A percentile compares a stretch with the other conserved stretches of the same genome.
Evolutionary conservation across 2,888 invertebrate species (phyloP).

Genomic region (Athalia rosae): DNA sequence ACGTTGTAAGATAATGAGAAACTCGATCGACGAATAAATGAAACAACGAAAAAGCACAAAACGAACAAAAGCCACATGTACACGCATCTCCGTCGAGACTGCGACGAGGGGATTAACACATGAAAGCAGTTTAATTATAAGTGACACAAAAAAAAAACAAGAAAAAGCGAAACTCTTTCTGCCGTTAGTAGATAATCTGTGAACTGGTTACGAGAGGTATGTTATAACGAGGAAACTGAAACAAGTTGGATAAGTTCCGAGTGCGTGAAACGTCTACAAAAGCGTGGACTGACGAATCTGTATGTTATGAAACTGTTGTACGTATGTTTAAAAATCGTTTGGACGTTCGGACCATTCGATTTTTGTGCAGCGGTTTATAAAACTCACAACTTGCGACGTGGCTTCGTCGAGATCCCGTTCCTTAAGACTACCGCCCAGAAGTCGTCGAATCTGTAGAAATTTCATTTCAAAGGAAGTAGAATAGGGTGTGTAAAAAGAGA

Average conservation of each 20-base stretch:
- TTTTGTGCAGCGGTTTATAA: conserved; percentile 44
- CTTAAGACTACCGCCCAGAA: conserved; percentile 83
- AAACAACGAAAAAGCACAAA: no score
- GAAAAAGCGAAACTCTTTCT: background rate
- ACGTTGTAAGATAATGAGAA: no score
- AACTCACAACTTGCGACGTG: conserved; percentile 83
- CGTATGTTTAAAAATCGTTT: background rate
- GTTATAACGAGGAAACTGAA: background rate
- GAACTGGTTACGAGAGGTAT: background rate
- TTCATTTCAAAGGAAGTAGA: conserved; percentile 50
- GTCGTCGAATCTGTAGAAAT: conserved; percentile 80
- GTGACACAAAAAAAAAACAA: background rate
- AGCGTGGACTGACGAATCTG: no score
- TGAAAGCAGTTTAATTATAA: background rate
- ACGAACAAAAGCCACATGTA: no score
- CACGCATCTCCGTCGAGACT: no score
- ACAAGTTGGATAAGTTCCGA: background rate
- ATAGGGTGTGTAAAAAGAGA: background rate
- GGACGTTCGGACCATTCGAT: background rate
- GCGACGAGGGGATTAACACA: background rate
- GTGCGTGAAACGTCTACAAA: no score
- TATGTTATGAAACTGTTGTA: no score
- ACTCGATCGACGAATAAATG: no score
- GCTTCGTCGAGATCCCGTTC: conserved; percentile 81
- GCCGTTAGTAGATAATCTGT: background rate